phyloP scores from a whole-genome alignment of 2,888 invertebrate species.

The Drosophila koepferae region DNA sequence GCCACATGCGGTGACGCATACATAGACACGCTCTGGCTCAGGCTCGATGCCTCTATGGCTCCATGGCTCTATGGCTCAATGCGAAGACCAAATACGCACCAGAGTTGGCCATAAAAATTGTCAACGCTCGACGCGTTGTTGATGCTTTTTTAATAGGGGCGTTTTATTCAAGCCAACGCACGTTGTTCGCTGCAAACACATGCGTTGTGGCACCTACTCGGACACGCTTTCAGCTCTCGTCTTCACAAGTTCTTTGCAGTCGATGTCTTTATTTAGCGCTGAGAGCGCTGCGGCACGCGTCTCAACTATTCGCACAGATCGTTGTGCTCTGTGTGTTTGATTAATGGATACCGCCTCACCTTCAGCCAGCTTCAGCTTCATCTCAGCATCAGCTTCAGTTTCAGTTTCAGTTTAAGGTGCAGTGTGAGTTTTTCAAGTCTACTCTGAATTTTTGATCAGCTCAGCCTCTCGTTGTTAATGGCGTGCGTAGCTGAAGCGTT shows the following conservation, averaged over 20 bases:
- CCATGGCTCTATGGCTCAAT: not conserved
- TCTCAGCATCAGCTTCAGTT: constrained; percentile 5
- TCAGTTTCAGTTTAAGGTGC: not conserved
- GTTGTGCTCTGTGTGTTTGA: constrained; percentile 40
- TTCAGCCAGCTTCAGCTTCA: constrained; percentile 7
- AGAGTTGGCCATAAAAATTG: constrained; percentile 73
- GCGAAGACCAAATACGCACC: constrained; percentile 68
- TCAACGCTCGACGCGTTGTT: constrained; percentile 55
- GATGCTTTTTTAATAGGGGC: constrained; percentile 74
- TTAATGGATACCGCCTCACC: constrained; percentile 58
- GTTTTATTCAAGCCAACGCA: constrained; percentile 73
- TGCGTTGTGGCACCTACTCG: constrained; percentile 47
- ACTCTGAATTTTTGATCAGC: constrained; percentile 56
- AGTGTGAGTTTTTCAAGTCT: not conserved
- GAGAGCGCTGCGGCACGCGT: constrained; percentile 39
- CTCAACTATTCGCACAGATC: constrained; percentile 60
- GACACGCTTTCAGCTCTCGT: constrained; percentile 6
- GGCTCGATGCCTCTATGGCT: not conserved
- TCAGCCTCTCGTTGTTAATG: constrained; percentile 42
- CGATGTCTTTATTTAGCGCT: constrained; percentile 62
- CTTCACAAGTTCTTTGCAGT: constrained; percentile 1
- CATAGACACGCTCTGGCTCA: constrained; percentile 1
- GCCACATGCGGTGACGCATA: constrained; percentile 47
- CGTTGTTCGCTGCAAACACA: constrained; percentile 38
- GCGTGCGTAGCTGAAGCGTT: constrained; percentile 82